Conservation (phyloP, 2,797 vertebrate species). For the Parauchenoglanis ngamensis region DNA sequence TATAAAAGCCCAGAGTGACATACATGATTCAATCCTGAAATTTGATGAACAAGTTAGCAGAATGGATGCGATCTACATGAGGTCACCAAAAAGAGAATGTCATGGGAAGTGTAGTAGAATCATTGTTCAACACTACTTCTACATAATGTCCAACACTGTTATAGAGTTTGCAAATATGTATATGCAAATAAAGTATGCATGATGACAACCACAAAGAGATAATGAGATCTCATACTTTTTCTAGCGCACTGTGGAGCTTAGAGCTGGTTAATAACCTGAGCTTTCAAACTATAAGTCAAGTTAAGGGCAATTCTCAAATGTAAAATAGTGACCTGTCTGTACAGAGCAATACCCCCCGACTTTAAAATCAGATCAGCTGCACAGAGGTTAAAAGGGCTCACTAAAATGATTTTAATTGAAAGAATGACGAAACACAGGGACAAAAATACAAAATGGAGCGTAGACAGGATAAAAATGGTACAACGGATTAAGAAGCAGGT, state of each 20-base stretch:
- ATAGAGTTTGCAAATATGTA: neutral
- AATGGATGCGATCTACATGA: conserved; percentile 3
- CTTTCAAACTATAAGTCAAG: neutral
- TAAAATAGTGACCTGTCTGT: neutral
- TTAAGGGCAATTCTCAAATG: neutral
- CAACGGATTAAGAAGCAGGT: conserved; percentile 48
- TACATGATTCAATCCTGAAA: conserved; percentile 14
- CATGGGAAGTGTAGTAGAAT: neutral
- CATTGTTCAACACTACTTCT: neutral
- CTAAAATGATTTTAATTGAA: conserved; percentile 62
- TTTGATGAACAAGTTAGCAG: neutral
- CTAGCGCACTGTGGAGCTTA: neutral
- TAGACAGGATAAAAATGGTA: conserved; percentile 54
- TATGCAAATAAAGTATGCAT: neutral
- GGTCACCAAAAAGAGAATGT: conserved; percentile 2
- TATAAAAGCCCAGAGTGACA: neutral
- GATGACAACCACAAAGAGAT: neutral
- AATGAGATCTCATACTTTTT: no score
- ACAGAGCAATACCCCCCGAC: neutral
- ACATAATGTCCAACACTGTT: neutral
- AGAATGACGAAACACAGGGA: conserved; percentile 48
- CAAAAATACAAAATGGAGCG: conserved; percentile 52
- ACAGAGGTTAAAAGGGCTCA: conserved; percentile 52
- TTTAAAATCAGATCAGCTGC: conserved; percentile 39
- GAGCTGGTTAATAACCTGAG: conserved; percentile 15